Evolutionary conservation across 2,888 invertebrate species (phyloP).

Genomic region (Heliconius ethilla): DNA sequence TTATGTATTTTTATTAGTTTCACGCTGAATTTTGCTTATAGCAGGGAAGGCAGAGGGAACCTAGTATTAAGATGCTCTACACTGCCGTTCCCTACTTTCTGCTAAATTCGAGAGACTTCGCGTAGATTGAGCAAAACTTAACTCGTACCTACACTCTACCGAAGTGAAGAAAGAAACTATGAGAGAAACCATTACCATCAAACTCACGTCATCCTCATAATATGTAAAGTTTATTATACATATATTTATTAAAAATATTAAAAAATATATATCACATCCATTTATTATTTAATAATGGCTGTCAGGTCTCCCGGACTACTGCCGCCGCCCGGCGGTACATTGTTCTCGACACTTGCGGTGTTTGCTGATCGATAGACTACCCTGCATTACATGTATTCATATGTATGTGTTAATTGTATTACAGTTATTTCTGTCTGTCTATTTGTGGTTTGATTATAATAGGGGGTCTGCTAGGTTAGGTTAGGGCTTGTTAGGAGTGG

Average conservation of each 20-base stretch:
- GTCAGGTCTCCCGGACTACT: slow-evolving; percentile 11
- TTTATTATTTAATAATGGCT: background rate
- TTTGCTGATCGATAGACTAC: slow-evolving; percentile 28
- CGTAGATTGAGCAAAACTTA: too few species aligned
- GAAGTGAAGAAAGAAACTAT: too few species aligned
- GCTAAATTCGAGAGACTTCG: too few species aligned
- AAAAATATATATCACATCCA: slow-evolving; percentile 11
- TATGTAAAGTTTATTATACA: too few species aligned
- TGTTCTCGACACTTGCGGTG: slow-evolving; percentile 33
- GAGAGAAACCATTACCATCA: too few species aligned
- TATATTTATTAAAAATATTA: too few species aligned
- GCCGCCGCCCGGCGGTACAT: slow-evolving; percentile 29
- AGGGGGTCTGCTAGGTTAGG: background rate
- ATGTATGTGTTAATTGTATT: slow-evolving; percentile 3
- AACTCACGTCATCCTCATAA: too few species aligned
- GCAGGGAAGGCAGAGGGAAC: background rate
- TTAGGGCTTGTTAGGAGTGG: background rate
- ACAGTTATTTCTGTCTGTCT: slow-evolving; percentile 16
- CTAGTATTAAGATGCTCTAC: too few species aligned
- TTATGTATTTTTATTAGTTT: background rate
- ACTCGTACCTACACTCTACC: too few species aligned
- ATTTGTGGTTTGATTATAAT: slow-evolving; percentile 7
- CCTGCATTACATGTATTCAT: slow-evolving; percentile 7
- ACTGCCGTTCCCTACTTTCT: too few species aligned
- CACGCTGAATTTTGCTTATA: background rate